phyloP scores from a whole-genome alignment of 2,797 vertebrate species.

The Alauda arvensis region DNA sequence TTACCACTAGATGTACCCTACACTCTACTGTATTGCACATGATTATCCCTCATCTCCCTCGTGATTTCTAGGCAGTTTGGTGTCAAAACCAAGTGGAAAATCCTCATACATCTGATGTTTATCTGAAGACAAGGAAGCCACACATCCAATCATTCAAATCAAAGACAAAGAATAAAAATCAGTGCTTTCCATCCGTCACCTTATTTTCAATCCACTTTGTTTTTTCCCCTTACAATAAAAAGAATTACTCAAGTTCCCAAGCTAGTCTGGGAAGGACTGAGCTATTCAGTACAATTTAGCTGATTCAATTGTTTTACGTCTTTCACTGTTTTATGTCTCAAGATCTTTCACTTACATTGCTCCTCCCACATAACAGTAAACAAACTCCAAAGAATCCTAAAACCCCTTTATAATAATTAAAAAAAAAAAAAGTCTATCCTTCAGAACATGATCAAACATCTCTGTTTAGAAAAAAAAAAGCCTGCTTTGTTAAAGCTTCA shows the following conservation, averaged over 20 bases:
- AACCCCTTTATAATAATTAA: background rate
- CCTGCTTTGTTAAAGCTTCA: background rate
- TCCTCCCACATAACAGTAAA: background rate
- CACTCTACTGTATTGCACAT: background rate
- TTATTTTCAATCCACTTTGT: background rate
- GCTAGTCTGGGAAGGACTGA: background rate
- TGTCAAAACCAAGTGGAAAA: constrained; percentile 2
- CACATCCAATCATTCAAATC: background rate
- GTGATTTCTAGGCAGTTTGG: background rate
- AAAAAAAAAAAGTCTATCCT: background rate
- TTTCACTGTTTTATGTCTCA: background rate
- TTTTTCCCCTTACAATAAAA: background rate
- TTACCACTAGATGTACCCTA: constrained; percentile 53
- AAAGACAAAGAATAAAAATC: background rate
- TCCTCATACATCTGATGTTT: background rate
- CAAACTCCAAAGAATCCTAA: background rate
- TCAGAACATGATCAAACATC: background rate
- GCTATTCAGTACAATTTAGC: background rate
- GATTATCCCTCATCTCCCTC: background rate
- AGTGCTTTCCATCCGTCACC: background rate
- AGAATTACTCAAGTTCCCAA: background rate
- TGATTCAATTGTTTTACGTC: background rate
- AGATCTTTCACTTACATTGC: background rate
- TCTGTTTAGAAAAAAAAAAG: background rate
- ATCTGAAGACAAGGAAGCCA: background rate